phyloP scores from a whole-genome alignment of 2,797 vertebrate genomes.

The Propithecus deckenii region DNA sequence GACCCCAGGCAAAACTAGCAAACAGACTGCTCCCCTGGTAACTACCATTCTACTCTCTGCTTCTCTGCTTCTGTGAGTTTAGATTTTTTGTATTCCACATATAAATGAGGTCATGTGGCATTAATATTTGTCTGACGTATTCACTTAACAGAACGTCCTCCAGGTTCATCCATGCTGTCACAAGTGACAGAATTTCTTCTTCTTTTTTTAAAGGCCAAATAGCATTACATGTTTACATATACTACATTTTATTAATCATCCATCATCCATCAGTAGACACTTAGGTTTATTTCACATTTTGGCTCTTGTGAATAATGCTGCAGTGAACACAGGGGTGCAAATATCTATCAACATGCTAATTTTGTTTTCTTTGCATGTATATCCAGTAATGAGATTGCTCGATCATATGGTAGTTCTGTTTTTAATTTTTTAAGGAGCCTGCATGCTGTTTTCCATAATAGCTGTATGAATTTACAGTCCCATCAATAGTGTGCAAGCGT shows the following conservation, averaged over 20 bases:
- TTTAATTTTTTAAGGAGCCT: not conserved
- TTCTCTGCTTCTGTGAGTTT: not conserved
- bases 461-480: not conserved
- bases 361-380: not conserved
- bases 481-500: not conserved
- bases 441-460: not conserved
- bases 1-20: too few relatives aligned
- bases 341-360: not conserved
- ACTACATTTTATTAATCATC: not conserved
- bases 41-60: not conserved
- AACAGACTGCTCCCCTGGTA: not conserved
- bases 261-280: not conserved
- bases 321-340: rapidly evolving
- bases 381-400: not conserved
- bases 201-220: not conserved
- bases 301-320: not conserved
- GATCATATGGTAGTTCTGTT: not conserved
- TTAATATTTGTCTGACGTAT: not conserved
- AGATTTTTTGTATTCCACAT: not conserved
- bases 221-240: not conserved
- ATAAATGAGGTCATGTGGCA: not conserved
- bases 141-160: not conserved
- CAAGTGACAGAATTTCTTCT: not conserved
- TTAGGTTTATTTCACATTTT: not conserved
- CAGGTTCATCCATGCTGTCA: not conserved